Evolutionary conservation across 2,888 invertebrate species (phyloP), one percentile per base, ranked within the genome.

Genomic region (Scrobipalpa costella): DNA sequence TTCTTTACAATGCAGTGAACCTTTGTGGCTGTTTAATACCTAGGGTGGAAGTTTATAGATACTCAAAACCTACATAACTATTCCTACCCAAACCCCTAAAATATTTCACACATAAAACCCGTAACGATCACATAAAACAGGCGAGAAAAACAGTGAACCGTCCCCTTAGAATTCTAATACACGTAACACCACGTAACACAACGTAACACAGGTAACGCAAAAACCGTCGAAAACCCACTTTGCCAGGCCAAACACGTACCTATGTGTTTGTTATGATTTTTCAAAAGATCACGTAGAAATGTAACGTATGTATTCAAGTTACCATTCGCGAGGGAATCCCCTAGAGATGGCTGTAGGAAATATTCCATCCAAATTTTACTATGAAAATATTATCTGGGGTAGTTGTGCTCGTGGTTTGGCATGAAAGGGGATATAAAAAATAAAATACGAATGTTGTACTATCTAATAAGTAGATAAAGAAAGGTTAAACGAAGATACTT

Each of bases 361-460:
- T 74, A 74, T 70, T 68, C 68, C 69, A 73, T 73, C 74, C 72
- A 74, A 81, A 84, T 83, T 81, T 83, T 74, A 80, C 77, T 83
- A 79, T 78, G 78, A 81, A 83, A 82, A 80, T 80, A 79, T 81
- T 77, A 78, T 78, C 69, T 66, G 60, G 47, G 21, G 19, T 57
- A 38, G 36, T 44, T 59, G 44, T 44, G 59, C 40, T 36, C 17
- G 38, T 27, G 44, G 59, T 44, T 44, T 44, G 27, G 57, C 34
- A 34, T 55, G 34, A 55, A 55, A 34, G 2, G n/a, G 7, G 34
- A 27, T 55, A 33, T 34, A 15, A 15, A 34, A 27, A 27, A 50
- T 7, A 19, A 50, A 17, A 21, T 19, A 50, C 5, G 5, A 49
- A 49, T 7, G 15, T 17, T n/a, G 2, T 27, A 5, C 27, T 3